phyloP scores from a whole-genome alignment of 2,888 invertebrate genomes.

The Thera obeliscata region DNA sequence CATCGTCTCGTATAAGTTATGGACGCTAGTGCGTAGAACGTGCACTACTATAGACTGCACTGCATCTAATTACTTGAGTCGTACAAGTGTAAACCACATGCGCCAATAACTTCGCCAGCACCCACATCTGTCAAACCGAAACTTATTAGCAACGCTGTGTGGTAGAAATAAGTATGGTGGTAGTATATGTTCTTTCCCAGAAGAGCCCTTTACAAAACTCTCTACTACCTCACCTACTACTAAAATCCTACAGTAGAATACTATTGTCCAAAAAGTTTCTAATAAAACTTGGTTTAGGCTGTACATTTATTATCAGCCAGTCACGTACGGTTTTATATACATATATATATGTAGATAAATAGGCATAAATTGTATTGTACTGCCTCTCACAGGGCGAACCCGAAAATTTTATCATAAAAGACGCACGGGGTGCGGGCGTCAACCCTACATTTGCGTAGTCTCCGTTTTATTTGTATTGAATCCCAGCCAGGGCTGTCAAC shows the following conservation, averaged over 20 bases:
- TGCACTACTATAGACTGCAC: too few species aligned
- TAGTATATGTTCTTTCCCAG: too few species aligned
- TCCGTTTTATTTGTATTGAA: constrained; percentile 39
- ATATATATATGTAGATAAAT: constrained; percentile 7
- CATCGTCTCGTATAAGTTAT: too few species aligned
- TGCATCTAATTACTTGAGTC: too few species aligned
- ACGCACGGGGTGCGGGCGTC: constrained; percentile 44
- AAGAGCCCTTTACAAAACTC: too few species aligned
- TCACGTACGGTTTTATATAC: neutral
- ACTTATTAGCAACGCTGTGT: too few species aligned
- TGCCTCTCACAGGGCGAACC: constrained; percentile 30
- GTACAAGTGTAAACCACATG: too few species aligned
- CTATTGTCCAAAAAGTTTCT: neutral
- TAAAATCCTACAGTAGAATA: neutral
- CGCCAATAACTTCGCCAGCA: too few species aligned
- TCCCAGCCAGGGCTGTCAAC: constrained; percentile 26
- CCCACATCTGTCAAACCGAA: too few species aligned
- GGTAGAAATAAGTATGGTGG: too few species aligned
- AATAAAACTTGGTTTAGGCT: neutral
- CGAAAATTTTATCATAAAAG: constrained; percentile 39
- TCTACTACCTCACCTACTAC: too few species aligned
- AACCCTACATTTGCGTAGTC: constrained; percentile 43
- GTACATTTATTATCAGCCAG: neutral
- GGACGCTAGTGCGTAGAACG: too few species aligned
- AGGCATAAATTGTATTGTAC: constrained; percentile 39